Conservation (phyloP, 2,888 invertebrate genomes). For the Eristalis pertinax region DNA sequence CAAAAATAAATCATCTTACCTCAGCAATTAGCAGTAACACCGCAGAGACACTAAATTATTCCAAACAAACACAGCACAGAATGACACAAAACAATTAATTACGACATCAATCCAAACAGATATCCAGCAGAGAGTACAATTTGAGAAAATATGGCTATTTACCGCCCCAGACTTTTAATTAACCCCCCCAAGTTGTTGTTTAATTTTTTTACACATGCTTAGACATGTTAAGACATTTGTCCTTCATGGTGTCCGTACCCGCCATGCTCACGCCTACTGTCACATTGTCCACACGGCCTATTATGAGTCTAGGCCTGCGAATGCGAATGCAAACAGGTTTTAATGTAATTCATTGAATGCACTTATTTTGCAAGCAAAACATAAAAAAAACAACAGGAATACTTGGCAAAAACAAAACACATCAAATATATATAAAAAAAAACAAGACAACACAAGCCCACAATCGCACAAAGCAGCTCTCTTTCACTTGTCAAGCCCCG, state of each 20-base stretch:
- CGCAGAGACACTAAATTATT: slow-evolving; percentile 56
- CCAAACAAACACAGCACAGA: slow-evolving; percentile 48
- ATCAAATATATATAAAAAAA: slow-evolving; percentile 21
- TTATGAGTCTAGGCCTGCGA: slow-evolving; percentile 46
- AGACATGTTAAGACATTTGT: slow-evolving; percentile 71
- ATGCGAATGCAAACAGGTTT: slow-evolving; percentile 57
- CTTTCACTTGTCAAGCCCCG: slow-evolving; percentile 55
- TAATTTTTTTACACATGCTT: slow-evolving; percentile 66
- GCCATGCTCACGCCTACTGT: slow-evolving; percentile 67
- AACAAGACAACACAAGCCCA: slow-evolving; percentile 11
- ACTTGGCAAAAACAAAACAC: slow-evolving; percentile 33
- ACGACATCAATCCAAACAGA: slow-evolving; percentile 66
- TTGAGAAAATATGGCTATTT: slow-evolving; percentile 67
- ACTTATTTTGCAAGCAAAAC: slow-evolving; percentile 65
- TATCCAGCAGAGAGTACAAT: slow-evolving; percentile 53
- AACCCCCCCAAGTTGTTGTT: slow-evolving; percentile 48
- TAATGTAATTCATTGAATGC: slow-evolving; percentile 71
- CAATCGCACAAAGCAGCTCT: slow-evolving; percentile 41
- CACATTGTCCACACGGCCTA: slow-evolving; percentile 57
- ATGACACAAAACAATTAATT: slow-evolving; percentile 69
- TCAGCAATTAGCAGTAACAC: slow-evolving; percentile 63
- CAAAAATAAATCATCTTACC: slow-evolving; percentile 37
- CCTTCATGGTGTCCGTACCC: slow-evolving; percentile 66
- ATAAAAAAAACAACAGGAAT: slow-evolving; percentile 49
- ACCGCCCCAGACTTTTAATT: slow-evolving; percentile 62